Base-by-base conservation (phyloP, 2,113 vertebrate species). In the Dromiciops gliroides region DNA sequence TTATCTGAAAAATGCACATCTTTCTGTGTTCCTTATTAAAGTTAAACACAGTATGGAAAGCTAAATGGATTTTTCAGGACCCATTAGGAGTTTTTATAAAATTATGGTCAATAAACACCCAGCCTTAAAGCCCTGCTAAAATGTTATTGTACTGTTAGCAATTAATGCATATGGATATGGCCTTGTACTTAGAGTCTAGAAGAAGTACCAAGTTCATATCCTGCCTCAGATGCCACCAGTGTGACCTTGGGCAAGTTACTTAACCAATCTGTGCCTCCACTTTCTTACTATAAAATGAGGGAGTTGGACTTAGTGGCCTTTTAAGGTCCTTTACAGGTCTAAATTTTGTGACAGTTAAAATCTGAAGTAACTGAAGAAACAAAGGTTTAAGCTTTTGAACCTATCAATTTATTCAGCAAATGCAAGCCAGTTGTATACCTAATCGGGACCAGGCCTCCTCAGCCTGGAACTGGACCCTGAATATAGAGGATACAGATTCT, bases 11-110 rank as follows among this genome's bases (percentile, higher is more conserved):
- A 97, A 94, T 48, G 23, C 14, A 44, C 8, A 89, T 10, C 1
- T 92, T 93, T 96, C 89, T 53, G 22, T 94, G 95, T 10, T 93
- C 92, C 8, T 44, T 94, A 89, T 92, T 96, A 91, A 93, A 90
- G 37, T 93, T 83, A 94, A 51, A 90, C 8, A 28, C 60, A 0
- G 28, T 67, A 11, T 37, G n/a, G 88, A 16, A 91, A 92, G 60
- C 25, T 92, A 52, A 95, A 91, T 90, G 48, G 48, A 9, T 91
- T 53, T 53, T 95, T 14, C 1, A 49, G 2, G 95, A 83, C 90
- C 44, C 28, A 2, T 51, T 92, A 95, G 92, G 44, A 96, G 4
- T 89, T 93, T 50, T 90, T 89, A 53, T 8, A 94, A 97, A 96
- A 49, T 50, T 49, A 31, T 0, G 5, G 92, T 48, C 1, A 93